Conservation (phyloP, 37 sponge, comb jelly and placozoan species). For the Cladorhizidae sp. region DNA sequence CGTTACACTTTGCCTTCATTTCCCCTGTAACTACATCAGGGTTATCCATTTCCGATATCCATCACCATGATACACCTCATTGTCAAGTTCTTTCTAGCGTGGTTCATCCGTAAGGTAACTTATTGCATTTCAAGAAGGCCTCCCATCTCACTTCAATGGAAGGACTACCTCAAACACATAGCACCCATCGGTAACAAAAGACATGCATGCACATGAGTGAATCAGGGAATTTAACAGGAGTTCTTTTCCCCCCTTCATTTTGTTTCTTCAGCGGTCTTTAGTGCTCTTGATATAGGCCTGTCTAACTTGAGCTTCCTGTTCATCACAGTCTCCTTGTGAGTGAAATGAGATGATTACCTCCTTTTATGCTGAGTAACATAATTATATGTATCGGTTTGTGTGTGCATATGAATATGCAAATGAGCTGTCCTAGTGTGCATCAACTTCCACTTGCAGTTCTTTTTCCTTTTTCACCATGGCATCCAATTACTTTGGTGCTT, state of each 20-base stretch:
- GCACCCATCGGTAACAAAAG: conserved; percentile 28
- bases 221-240: neutral
- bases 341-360: too few species aligned
- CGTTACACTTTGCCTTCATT: neutral
- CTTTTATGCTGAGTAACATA: neutral
- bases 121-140: conserved; percentile 9
- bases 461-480: too few species aligned
- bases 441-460: too few species aligned
- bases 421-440: too few species aligned
- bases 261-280: conserved; percentile 64
- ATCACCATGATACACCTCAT: conserved; percentile 86
- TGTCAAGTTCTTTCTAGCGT: conserved; percentile 75
- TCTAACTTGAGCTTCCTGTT: conserved; percentile 97
- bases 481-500: too few species aligned
- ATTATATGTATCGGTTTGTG: too few species aligned
- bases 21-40: conserved; percentile 20
- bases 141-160: conserved; percentile 60
- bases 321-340: conserved; percentile 71
- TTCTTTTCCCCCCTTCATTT: neutral
- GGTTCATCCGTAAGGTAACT: conserved; percentile 50
- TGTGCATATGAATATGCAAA: too few species aligned
- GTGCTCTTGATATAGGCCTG: conserved; percentile 93
- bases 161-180: conserved; percentile 55
- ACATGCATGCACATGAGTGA: neutral
- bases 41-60: conserved; percentile 82